phyloP scores from a whole-genome alignment of 2,888 invertebrate species.

The Chalcosyrphus nemorum region DNA sequence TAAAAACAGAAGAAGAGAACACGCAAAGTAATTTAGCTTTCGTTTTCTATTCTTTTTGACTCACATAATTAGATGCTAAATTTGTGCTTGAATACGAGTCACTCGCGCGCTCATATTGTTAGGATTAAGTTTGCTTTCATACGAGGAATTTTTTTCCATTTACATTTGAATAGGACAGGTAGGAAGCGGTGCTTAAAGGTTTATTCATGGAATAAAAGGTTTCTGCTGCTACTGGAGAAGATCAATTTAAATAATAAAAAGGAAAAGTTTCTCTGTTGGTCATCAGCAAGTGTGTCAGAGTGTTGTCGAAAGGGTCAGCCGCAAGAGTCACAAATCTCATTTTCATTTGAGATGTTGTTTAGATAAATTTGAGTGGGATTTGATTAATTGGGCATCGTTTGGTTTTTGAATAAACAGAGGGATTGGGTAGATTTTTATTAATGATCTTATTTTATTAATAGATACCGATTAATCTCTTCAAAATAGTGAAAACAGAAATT shows the following conservation, averaged over 20 bases:
- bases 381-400: not conserved
- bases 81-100: not conserved
- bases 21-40: constrained; percentile 23
- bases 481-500: no score
- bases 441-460: no score
- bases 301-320: not conserved
- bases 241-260: not conserved
- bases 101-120: not conserved
- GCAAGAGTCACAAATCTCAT: not conserved
- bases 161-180: constrained; percentile 10
- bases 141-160: constrained; percentile 11
- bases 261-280: not conserved
- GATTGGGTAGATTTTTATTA: no score
- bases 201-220: not conserved
- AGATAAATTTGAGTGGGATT: not conserved
- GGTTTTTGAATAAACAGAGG: not conserved
- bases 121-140: constrained; percentile 56
- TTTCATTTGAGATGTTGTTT: not conserved
- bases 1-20: no score
- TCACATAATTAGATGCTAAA: constrained; percentile 35
- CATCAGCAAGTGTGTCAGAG: not conserved
- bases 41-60: constrained; percentile 23
- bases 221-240: not conserved
- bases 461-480: no score
- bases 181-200: not conserved